Conservation (phyloP, 2,797 vertebrate genomes). For the Microctenopoma stevenorrisi region DNA sequence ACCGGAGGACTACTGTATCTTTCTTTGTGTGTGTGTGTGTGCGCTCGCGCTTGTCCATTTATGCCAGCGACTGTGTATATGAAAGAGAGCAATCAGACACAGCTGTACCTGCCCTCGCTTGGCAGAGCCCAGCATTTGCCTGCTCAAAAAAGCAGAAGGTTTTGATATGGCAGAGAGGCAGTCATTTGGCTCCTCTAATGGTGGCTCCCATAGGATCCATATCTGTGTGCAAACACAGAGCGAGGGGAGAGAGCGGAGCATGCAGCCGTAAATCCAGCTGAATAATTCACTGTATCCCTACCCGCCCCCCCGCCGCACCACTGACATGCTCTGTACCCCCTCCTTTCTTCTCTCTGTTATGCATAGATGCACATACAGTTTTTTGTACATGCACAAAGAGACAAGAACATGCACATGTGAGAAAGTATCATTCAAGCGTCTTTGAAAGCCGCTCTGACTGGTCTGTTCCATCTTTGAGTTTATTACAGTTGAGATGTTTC, state of each 20-base stretch:
- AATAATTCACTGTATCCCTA: conserved; percentile 64
- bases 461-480: conserved; percentile 47
- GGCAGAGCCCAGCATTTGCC: conserved; percentile 70
- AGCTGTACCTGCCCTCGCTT: conserved; percentile 75
- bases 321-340: conserved; percentile 14
- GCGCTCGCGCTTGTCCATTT: conserved; percentile 1
- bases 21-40: conserved; percentile 11
- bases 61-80: conserved; percentile 17
- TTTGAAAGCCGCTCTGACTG: conserved; percentile 35
- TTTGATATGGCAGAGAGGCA: conserved; percentile 74
- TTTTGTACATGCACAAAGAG: conserved; percentile 5
- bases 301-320: conserved; percentile 36
- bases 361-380: conserved; percentile 17
- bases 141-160: conserved; percentile 75
- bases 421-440: conserved; percentile 20
- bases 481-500: conserved; percentile 70
- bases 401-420: conserved; percentile 9
- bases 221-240: conserved; percentile 71
- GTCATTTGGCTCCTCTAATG: conserved; percentile 78
- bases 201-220: conserved; percentile 72
- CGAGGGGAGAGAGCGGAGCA: conserved; percentile 48
- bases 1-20: conserved; percentile 13
- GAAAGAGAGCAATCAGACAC: conserved; percentile 63
- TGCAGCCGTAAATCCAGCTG: conserved; percentile 62
- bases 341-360: conserved; percentile 14